Conservation (phyloP, 1,140 invertebrate species). For the Drosophila rufa region DNA sequence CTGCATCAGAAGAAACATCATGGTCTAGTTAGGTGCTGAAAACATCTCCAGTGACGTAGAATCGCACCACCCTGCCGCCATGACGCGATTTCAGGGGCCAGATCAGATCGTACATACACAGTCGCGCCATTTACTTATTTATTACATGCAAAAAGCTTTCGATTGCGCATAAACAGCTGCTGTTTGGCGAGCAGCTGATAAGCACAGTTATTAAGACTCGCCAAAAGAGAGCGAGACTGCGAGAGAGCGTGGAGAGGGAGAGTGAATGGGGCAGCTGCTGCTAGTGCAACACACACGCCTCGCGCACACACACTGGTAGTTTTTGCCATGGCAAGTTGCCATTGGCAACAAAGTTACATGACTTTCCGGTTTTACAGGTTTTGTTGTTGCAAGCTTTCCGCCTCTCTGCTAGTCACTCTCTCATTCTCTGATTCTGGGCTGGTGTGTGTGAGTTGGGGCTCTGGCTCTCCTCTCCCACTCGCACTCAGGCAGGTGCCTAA, state of each 20-base stretch:
- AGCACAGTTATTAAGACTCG: constrained; percentile 60
- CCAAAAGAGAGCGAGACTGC: constrained; percentile 21
- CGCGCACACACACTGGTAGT: neutral
- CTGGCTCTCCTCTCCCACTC: constrained; percentile 28
- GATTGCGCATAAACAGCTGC: constrained; percentile 67
- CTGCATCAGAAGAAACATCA: constrained; percentile 24
- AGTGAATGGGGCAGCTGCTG: constrained; percentile 42
- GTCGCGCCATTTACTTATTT: constrained; percentile 16
- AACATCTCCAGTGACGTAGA: constrained; percentile 36
- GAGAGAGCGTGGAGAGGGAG: constrained; percentile 1
- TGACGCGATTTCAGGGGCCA: constrained; percentile 11
- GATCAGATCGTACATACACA: constrained; percentile 10
- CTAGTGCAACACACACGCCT: neutral
- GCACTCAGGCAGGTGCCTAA: constrained; percentile 61
- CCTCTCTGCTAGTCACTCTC: constrained; percentile 8
- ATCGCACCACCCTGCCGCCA: constrained; percentile 10
- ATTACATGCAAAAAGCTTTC: constrained; percentile 36
- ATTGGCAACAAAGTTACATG: constrained; percentile 68
- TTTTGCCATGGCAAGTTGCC: constrained; percentile 50
- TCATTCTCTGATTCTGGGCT: neutral
- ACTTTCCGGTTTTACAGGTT: constrained; percentile 76
- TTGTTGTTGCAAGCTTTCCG: constrained; percentile 51
- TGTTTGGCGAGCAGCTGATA: constrained; percentile 68
- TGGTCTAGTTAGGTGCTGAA: constrained; percentile 4
- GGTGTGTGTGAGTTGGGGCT: constrained; percentile 14